Conservation (phyloP, 1,140 invertebrate genomes). For the Aphis gossypii region DNA sequence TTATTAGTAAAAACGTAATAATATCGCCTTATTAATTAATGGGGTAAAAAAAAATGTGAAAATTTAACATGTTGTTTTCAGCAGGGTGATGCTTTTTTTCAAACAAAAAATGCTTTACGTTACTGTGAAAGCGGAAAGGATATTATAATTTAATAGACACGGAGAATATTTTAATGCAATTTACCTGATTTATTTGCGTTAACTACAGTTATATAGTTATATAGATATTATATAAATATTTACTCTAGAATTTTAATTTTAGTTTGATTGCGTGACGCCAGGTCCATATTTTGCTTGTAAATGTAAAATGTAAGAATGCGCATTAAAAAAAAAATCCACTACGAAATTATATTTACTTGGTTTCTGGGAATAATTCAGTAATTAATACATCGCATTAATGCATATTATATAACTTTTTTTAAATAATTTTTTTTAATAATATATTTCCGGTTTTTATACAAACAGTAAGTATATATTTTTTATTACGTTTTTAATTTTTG, state of each 20-base stretch:
- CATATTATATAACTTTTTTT: neutral
- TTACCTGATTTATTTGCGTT: neutral
- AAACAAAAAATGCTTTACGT: neutral
- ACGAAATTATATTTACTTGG: neutral
- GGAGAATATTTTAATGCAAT: neutral
- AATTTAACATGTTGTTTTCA: neutral
- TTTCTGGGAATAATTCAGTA: neutral
- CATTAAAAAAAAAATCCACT: neutral
- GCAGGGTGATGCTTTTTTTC: neutral
- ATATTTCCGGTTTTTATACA: conserved; percentile 7
- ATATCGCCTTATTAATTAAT: neutral
- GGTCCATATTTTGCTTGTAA: neutral
- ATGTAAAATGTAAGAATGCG: neutral
- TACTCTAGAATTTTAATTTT: neutral
- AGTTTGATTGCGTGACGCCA: neutral
- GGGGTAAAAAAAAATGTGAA: neutral
- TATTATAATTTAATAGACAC: neutral
- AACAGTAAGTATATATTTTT: neutral
- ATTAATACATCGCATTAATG: neutral
- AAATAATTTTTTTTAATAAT: conserved; percentile 1
- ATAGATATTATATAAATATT: neutral
- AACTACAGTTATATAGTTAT: no score
- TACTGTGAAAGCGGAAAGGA: neutral
- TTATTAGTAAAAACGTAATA: neutral
- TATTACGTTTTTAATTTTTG: neutral